Evolutionary conservation across 2,113 vertebrate species (phyloP).

Genomic region (Hemiscyllium ocellatum): DNA sequence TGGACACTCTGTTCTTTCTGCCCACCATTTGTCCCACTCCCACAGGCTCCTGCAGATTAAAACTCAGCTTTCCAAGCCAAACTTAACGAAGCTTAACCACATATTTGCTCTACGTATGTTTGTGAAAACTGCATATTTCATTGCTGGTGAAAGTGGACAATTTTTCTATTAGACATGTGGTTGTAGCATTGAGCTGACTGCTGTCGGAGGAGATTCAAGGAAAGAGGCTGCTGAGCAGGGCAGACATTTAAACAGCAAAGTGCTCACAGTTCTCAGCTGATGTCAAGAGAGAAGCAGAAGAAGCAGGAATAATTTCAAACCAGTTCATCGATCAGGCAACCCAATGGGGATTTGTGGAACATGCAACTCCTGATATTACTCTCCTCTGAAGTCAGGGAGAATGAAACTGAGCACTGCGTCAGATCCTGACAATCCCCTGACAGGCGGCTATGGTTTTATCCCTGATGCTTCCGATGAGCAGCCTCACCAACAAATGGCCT

Average conservation of each 20-base stretch:
- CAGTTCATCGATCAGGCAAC: not conserved
- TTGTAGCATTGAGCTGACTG: not conserved
- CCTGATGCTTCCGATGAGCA: not conserved
- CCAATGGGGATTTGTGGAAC: not conserved
- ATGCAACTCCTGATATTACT: too few relatives aligned
- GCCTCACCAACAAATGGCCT: not conserved
- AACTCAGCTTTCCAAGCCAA: not conserved
- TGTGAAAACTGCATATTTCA: not conserved
- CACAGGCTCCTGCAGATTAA: not conserved
- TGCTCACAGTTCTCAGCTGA: not conserved
- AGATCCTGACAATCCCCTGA: too few relatives aligned
- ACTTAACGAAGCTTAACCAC: not conserved
- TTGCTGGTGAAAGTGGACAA: not conserved
- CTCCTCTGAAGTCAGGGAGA: too few relatives aligned
- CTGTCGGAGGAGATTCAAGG: not conserved
- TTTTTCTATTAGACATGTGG: not conserved
- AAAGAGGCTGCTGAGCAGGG: not conserved
- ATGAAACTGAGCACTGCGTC: too few relatives aligned
- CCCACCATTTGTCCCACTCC: too few relatives aligned
- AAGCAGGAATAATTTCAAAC: not conserved
- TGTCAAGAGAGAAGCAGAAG: not conserved
- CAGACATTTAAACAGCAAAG: not conserved
- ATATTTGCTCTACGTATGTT: not conserved
- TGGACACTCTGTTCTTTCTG: not conserved
- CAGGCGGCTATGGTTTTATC: too few relatives aligned